Base-by-base conservation (phyloP, 2,888 invertebrate species). In the Eupithecia dodoneata region DNA sequence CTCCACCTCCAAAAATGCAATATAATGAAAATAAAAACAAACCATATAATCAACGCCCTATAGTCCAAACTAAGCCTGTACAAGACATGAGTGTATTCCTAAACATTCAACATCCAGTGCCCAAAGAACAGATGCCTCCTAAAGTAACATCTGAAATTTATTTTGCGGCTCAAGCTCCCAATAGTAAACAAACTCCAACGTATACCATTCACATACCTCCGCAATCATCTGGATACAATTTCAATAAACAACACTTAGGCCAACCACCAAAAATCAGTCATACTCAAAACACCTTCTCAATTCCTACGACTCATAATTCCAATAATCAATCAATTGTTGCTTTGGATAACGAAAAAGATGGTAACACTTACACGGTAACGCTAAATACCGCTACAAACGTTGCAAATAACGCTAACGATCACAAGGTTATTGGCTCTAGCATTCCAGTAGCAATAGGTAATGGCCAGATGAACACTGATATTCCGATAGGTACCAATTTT, bases 71-170 rank as follows among this genome's bases (percentile, higher is more conserved):
- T 44, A 94, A 93, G 83, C 94, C 95, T 30, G 87, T 94, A 15
- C 94, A 94, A 84, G 95, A 95, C 72, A 94, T 93, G 92, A 94
- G 93, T 84, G 92, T 94, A 47, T 93, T 92, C 81, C 86, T 93
- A n/a, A 94, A 94, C 81, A 89, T 94, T 82, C 93, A 94, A 80
- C 95, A 94, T 82, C 94, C 94, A 44, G 86, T 93, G 69, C 90
- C 94, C 4, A 89, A 88, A 72, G 91, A 93, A 71, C 89, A 92
- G 78, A 75, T 86, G 52, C 94, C 93, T 18, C 93, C 93, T 5
- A 95, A 94, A 87, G 92, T 95, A 15, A 95, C 95, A 10, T 95
- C 95, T 44, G 95, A 95, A 85, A 91, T 95, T 76, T 95, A 95
- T 81, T 95, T 92, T 80, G 95, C 95, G 72, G 90, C 95, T 59